Conservation (phyloP, 2,797 vertebrate genomes). For the Scomberomorus guttatus region DNA sequence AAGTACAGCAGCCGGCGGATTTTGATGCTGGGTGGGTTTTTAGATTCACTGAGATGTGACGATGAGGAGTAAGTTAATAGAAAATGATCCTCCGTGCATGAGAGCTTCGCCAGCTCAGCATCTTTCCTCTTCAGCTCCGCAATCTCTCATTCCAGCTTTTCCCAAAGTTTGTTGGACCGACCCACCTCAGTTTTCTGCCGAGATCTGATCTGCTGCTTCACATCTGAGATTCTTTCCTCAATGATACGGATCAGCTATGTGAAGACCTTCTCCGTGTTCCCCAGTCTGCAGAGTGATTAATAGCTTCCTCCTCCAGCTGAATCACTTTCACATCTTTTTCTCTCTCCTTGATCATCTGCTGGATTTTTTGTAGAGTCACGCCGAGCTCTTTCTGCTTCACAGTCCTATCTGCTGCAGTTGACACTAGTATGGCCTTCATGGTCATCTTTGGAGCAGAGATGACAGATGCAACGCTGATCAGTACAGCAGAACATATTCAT, state of each 20-base stretch:
- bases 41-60: background rate
- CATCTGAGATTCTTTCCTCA: constrained; percentile 2
- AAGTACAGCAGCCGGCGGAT: constrained; percentile 5
- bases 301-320: constrained; percentile 5
- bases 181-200: constrained; percentile 22
- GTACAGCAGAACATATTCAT: constrained; percentile 63
- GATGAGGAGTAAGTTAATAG: constrained; percentile 7
- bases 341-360: constrained; percentile 37
- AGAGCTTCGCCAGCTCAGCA: constrained; percentile 30
- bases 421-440: constrained; percentile 51
- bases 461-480: constrained; percentile 58
- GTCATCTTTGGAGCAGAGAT: constrained; percentile 40
- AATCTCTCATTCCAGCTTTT: constrained; percentile 44
- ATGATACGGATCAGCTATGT: background rate
- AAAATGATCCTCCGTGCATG: constrained; percentile 33
- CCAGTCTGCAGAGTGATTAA: constrained; percentile 1
- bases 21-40: background rate
- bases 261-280: constrained; percentile 11
- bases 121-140: constrained; percentile 38
- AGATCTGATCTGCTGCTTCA: constrained; percentile 24
- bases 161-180: background rate
- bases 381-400: constrained; percentile 29
- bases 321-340: background rate
- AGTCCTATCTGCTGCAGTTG: constrained; percentile 24
- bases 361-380: background rate